phyloP scores from a whole-genome alignment of 2,888 invertebrate genomes.

The Erynnis tages region DNA sequence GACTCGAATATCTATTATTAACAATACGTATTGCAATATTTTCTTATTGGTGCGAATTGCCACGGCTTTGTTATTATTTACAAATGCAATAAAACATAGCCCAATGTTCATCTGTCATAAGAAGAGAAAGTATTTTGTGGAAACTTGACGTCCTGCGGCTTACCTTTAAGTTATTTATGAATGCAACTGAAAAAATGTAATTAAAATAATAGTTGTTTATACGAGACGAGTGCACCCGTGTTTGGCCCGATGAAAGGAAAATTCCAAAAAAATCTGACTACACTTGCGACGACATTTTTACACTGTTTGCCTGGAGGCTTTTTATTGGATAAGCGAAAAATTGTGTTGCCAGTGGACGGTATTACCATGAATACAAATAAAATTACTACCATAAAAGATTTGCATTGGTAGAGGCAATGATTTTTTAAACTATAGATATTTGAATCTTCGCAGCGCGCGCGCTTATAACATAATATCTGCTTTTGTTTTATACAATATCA shows the following conservation, averaged over 20 bases:
- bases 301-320: conserved; percentile 60
- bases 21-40: conserved; percentile 9
- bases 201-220: conserved; percentile 25
- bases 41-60: conserved; percentile 31
- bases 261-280: conserved; percentile 43
- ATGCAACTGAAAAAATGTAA: conserved; percentile 27
- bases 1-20: neutral
- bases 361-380: neutral
- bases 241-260: conserved; percentile 46
- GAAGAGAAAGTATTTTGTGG: conserved; percentile 54
- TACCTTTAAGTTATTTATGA: conserved; percentile 41
- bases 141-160: conserved; percentile 24
- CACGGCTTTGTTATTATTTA: conserved; percentile 74
- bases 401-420: no score
- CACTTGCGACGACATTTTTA: conserved; percentile 71
- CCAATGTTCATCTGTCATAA: conserved; percentile 61
- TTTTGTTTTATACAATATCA: no score
- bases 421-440: neutral
- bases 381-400: conserved; percentile 1
- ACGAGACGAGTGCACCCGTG: conserved; percentile 44
- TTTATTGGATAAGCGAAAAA: conserved; percentile 50
- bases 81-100: conserved; percentile 66
- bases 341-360: neutral
- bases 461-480: no score
- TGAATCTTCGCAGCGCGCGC: no score